Base-by-base conservation (phyloP, 1,140 invertebrate species). In the Battus philenor region DNA sequence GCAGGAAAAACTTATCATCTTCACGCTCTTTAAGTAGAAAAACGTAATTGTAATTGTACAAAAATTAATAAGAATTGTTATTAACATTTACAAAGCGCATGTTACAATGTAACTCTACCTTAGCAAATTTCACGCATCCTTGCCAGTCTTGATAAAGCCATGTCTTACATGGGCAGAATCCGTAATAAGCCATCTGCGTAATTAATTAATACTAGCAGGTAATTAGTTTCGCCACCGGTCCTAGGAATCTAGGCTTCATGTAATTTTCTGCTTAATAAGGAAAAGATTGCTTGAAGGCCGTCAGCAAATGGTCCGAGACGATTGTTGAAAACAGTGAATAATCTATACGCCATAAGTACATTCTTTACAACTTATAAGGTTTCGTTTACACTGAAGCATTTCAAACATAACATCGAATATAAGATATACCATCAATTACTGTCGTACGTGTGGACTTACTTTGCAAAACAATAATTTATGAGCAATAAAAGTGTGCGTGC, bases 181-280 rank as follows among this genome's bases (percentile, higher is more conserved):
- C 38, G 24, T 41, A 41, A 41, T 29, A 17, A 41, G 38, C 9
- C 12, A 27, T 41, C 13, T 27, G n/a, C 38, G 29, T 41, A 26
- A 41, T 29, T 41, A 41, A 41, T 41, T 9, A 27, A 41, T 41
- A 41, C 38, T 26, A 29, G 18, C 16, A 15, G 11, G 24, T 13
- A 41, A 41, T 41, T 41, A 41, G 24, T 16, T 26, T 16, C 16
- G 22, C 38, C 33, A 36, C 8, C 15, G 13, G 10, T 16, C 15
- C 11, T 29, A 15, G 11, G 24, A 29, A 41, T 41, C 38, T 41
- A 41, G 24, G 24, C 26, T 41, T 12, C 8, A 5, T 5, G 24
- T 26, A 26, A 24, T 39, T 27, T 10, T 29, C 12, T 7, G 17
- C 38, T 36, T 20, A 17, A 29, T 29, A 27, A 29, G 13, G 38